Evolutionary conservation across 2,797 vertebrate genomes (phyloP).

Genomic region (Balearica regulorum): DNA sequence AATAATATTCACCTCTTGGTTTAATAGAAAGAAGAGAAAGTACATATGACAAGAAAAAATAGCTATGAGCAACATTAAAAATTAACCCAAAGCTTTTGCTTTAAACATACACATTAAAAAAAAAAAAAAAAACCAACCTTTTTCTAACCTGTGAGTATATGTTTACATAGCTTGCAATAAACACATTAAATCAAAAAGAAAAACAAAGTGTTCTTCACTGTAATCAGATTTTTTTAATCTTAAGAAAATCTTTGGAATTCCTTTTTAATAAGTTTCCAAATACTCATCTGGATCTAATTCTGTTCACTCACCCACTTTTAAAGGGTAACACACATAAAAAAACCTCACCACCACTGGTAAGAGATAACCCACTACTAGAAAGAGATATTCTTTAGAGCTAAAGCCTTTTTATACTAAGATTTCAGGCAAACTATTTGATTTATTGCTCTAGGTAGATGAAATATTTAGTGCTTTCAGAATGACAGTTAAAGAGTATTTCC

Average conservation of each 20-base stretch:
- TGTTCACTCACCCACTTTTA: background rate
- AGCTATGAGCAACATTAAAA: background rate
- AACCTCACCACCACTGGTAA: background rate
- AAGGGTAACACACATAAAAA: background rate
- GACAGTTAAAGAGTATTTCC: background rate
- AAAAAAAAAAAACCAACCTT: background rate
- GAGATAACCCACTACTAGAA: background rate
- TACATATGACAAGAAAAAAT: background rate
- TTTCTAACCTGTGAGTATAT: background rate
- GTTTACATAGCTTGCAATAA: background rate
- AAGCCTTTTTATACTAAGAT: background rate
- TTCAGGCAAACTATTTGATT: background rate
- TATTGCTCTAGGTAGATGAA: background rate
- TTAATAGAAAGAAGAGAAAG: background rate
- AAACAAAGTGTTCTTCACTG: background rate
- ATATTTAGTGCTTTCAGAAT: background rate
- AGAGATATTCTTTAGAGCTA: background rate
- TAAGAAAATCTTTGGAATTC: background rate
- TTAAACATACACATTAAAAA: background rate
- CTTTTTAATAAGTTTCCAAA: background rate
- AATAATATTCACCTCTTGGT: background rate
- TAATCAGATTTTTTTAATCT: background rate
- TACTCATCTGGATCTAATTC: background rate
- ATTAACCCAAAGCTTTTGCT: background rate
- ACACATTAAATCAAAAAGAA: background rate